Evolutionary conservation across 2,888 invertebrate genomes (phyloP).

Genomic region (Ophioninae sp.): DNA sequence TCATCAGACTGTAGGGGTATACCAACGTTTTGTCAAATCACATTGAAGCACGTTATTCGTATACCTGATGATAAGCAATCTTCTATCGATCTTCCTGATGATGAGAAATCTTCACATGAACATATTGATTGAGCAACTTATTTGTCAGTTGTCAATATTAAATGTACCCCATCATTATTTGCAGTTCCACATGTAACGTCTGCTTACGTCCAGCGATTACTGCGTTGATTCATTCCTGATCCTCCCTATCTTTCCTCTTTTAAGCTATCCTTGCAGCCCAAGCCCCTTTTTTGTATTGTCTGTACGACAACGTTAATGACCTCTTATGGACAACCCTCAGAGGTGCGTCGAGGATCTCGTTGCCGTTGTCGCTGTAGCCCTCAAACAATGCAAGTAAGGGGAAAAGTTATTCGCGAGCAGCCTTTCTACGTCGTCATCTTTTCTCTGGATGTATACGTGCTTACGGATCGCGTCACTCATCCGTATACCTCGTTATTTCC

Average conservation of each 20-base stretch:
- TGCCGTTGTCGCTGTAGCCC: slow-evolving; percentile 41
- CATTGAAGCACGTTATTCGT: not conserved
- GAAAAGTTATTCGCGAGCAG: slow-evolving; percentile 53
- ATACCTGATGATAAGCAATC: not conserved
- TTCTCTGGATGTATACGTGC: slow-evolving; percentile 11
- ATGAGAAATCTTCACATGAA: not conserved
- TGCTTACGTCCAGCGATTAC: slow-evolving; percentile 18
- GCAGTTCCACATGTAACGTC: slow-evolving; percentile 10
- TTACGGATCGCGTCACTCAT: slow-evolving; percentile 32
- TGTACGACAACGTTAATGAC: slow-evolving; percentile 70
- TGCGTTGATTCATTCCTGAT: slow-evolving; percentile 10
- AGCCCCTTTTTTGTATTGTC: slow-evolving; percentile 53
- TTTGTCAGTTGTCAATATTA: slow-evolving; percentile 4
- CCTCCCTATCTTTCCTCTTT: slow-evolving; percentile 8
- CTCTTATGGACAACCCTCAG: slow-evolving; percentile 69
- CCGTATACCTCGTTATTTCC: slow-evolving; percentile 26
- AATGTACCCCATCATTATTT: slow-evolving; percentile 9
- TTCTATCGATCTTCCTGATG: not conserved
- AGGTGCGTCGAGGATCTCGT: slow-evolving; percentile 63
- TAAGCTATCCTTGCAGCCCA: slow-evolving; percentile 31
- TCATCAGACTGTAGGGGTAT: not conserved
- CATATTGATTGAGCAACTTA: not conserved
- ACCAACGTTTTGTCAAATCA: not conserved
- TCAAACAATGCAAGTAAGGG: slow-evolving; percentile 63
- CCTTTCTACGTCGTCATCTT: slow-evolving; percentile 53